Evolutionary conservation across 2,888 invertebrate species (phyloP), one percentile per base, ranked within the genome.

Genomic region (Aphidoletes aphidimyza): DNA sequence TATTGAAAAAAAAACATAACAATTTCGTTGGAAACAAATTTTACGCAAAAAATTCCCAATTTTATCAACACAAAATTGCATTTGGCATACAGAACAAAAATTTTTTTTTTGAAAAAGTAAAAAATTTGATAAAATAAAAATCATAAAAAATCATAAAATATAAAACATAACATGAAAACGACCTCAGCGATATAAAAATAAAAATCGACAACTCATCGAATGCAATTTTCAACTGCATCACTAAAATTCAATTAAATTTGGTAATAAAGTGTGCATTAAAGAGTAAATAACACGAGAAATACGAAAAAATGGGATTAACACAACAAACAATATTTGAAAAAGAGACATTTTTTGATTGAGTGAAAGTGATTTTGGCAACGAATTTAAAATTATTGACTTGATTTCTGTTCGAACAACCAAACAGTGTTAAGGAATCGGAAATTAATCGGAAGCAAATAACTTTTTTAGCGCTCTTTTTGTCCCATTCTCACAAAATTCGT

Each of bases 1-100:
- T 59, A 85, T 81, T 81, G 84, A 83, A 85, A 86, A 84, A 85
- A 85, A 37, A 85, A 34, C 42, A 83, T 84, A 84, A 84, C 85
- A 84, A 84, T n/a, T n/a, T n/a, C n/a, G n/a, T n/a, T n/a, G n/a
- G 84, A 85, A 84, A 84, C 84, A 85, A 85, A 54, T 26, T 22
- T 47, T 30, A 26, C 45, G 30, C 37, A 78, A 69, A 8, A 84
- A 69, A 69, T 69, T 69, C 30, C 14, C 22, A 69, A 30, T 69
- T 69, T 17, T 30, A 69, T 69, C 30, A 69, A 1, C 14, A 69
- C 37, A 78, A 69, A 69, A 69, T 45, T 84, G 84, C 84, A 84
- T 84, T 84, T 14, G 11, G 17, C 5, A 30, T 37, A 83, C 9
- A 26, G 26, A 78, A 54, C 6, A 54, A 54, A n/a, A 54, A 54